phyloP scores from a whole-genome alignment of 23 tunicate genomes.

The Corella eumyota region DNA sequence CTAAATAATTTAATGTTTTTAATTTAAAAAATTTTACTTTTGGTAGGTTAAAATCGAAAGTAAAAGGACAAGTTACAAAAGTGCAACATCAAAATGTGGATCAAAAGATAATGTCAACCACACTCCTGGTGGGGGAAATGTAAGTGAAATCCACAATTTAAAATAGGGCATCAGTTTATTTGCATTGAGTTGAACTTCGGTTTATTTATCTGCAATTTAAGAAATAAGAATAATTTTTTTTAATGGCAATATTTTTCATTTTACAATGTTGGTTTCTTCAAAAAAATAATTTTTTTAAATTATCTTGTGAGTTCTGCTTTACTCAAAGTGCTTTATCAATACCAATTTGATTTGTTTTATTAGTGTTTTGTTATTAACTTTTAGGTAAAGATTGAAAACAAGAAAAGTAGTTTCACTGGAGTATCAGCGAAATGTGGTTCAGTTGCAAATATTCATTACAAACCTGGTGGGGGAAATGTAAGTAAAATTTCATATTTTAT shows the following conservation, averaged over 20 bases:
- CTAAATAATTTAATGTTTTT: no score
- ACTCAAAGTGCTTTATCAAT: no score
- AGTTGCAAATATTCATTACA: conserved; percentile 34
- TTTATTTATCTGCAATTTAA: not conserved
- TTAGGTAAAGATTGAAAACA: conserved; percentile 59
- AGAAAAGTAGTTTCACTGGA: conserved; percentile 13
- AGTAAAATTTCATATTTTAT: not conserved
- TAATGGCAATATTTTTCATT: not conserved
- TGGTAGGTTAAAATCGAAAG: conserved; percentile 53
- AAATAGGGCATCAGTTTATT: not conserved
- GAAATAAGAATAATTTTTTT: not conserved
- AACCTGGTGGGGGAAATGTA: conserved; percentile 84
- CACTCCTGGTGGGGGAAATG: conserved; percentile 73
- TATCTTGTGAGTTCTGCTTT: no score
- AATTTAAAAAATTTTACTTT: no score
- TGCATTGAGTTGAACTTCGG: not conserved
- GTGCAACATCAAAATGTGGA: conserved; percentile 57
- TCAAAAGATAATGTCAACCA: conserved; percentile 47
- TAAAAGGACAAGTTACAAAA: conserved; percentile 24
- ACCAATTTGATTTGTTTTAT: no score
- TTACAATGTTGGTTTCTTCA: not conserved
- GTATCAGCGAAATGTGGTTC: conserved; percentile 58
- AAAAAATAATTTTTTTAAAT: no score
- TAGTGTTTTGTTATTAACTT: no score
- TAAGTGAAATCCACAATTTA: conserved; percentile 6